Percentiles rank a stretch among this genome's conserved stretches.
Conservation (phyloP, 2,797 vertebrate genomes). For the Eleutherodactylus coqui region DNA sequence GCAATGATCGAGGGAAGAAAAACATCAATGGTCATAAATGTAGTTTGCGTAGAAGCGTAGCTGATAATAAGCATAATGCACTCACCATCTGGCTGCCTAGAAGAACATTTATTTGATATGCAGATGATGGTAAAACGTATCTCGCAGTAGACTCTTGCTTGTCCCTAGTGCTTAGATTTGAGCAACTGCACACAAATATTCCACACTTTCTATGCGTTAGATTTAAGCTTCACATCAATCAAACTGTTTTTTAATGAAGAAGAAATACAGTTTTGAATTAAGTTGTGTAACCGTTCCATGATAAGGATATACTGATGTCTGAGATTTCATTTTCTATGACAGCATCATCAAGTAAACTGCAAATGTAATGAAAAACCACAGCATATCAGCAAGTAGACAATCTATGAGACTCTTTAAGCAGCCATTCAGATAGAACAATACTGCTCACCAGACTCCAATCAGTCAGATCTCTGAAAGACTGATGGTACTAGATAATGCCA, state of each 20-base stretch:
- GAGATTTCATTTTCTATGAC: background rate
- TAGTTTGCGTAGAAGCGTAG: background rate
- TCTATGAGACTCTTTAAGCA: background rate
- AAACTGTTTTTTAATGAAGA: background rate
- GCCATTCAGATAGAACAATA: no score
- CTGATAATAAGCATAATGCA: background rate
- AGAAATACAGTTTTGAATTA: background rate
- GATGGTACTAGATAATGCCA: no score
- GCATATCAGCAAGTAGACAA: background rate
- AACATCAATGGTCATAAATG: conserved; percentile 14
- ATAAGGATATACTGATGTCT: background rate
- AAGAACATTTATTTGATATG: conserved; percentile 29
- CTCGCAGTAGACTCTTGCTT: background rate
- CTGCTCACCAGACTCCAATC: no score
- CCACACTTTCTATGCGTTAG: background rate
- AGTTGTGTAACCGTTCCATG: background rate
- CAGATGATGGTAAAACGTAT: background rate
- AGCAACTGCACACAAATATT: conserved; percentile 3
- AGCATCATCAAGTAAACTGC: background rate
- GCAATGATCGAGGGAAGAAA: background rate
- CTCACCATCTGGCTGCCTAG: conserved; percentile 11
- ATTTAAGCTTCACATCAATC: background rate
- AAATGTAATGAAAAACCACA: no score
- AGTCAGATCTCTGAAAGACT: no score
- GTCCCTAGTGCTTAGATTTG: conserved; percentile 5